Percentiles rank a stretch among this genome's conserved stretches.
These are phyloP conservation scores for Phenganax marumi DNA, from an alignment of 92 coral and sea anemone genomes.

Conservation along the genomic window DNA sequence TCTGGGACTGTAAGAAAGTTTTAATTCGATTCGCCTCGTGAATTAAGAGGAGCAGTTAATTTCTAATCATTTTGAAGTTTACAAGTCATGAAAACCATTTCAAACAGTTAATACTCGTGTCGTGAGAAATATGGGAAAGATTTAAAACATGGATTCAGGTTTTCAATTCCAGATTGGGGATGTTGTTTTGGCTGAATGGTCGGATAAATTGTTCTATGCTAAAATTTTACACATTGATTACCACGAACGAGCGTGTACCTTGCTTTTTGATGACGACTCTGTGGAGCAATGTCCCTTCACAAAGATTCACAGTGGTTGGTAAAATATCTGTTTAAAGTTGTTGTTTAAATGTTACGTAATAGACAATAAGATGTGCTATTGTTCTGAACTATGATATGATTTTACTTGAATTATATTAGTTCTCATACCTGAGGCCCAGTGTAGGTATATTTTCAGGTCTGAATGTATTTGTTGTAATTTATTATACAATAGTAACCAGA, in stretches of 20 bases:
- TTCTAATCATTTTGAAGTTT: not conserved
- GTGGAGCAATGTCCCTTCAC: constrained; percentile 98
- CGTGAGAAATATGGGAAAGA: not conserved
- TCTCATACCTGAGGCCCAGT: not conserved
- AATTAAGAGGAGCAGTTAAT: not conserved
- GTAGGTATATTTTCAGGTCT: too few species aligned
- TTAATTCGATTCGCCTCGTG: too few species aligned
- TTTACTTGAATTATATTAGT: constrained; percentile 37
- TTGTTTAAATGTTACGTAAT: not conserved
- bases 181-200: constrained; percentile 99
- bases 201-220: constrained; percentile 97
- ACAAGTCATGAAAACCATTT: not conserved
- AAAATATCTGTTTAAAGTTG: constrained; percentile 61
- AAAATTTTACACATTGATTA: constrained; percentile 95
- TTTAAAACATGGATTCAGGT: constrained; percentile 25
- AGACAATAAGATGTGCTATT: too few species aligned
- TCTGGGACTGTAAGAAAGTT: too few species aligned
- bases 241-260: constrained; percentile 66
- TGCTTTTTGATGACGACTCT: constrained; percentile 97
- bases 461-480: too few species aligned
- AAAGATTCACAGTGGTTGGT: constrained; percentile 99
- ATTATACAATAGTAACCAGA: too few species aligned
- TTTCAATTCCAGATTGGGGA: constrained; percentile 87
- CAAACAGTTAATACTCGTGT: not conserved
- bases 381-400: not conserved